Evolutionary conservation across 2,888 invertebrate species (phyloP), one percentile per base, ranked within the genome.

Genomic region (Pasiphila rectangulata): DNA sequence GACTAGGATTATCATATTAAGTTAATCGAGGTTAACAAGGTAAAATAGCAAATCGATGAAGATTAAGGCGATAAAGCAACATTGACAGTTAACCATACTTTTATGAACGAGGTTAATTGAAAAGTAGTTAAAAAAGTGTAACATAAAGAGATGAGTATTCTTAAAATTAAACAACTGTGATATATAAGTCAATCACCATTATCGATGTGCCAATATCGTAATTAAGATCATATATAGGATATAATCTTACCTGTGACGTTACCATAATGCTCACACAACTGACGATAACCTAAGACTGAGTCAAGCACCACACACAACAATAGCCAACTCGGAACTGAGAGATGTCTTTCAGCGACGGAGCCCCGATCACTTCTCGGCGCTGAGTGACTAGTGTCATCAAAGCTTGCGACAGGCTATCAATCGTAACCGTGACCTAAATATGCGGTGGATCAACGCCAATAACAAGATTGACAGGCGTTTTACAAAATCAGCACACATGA

Each of bases 361-460:
- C 67, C 67, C 66, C 66, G 63, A 70, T 62, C 63, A 56, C 66
- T 70, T 67, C 64, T 66, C 60, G 54, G 51, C 64, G 68, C 53
- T 74, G 76, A 81, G 58, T 75, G 79, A 81, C 54, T 59, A 56
- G 55, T 79, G 77, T 74, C 80, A 78, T 67, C 59, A 51, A 72
- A 75, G 67, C 62, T 71, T 59, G 71, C 69, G 63, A 68, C 69
- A 69, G 57, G 64, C 61, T 41, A 57, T 60, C 63, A 61, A 70
- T 71, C 50, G 64, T 62, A 75, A 59, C 83, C 83, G 60, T 83
- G 83, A 82, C 83, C 80, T 67, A 70, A 60, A 68, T 83, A 51
- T 48, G 57, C 60, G 51, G 55, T 79, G 78, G 76, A 73, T 56
- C 56, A 29, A 49, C 44, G 81, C 82, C 82, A 83, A 75, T 63